phyloP scores from a whole-genome alignment of 2,888 invertebrate species.

The Bugula neritina region DNA sequence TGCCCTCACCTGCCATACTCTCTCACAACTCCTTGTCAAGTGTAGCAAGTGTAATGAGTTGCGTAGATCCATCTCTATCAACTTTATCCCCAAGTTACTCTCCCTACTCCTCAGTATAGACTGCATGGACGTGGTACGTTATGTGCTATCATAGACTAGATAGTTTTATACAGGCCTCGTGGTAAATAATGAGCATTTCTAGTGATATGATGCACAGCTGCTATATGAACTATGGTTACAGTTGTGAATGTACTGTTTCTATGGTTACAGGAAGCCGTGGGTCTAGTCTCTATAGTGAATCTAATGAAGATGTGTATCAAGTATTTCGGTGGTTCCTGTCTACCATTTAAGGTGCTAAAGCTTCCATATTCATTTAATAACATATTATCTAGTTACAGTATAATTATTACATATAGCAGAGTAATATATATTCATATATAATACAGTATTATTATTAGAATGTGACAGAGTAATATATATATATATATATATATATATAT shows the following conservation, averaged over 20 bases:
- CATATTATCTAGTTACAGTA: too few species aligned
- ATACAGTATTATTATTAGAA: too few species aligned
- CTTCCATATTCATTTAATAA: too few species aligned
- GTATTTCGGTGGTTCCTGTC: conserved; percentile 12
- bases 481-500: too few species aligned
- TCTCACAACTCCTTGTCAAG: not conserved
- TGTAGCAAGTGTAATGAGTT: not conserved
- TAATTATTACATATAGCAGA: too few species aligned
- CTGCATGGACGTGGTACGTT: not conserved
- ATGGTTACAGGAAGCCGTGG: not conserved
- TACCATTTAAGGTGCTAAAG: not conserved
- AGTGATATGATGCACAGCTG: too few species aligned
- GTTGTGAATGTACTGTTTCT: not conserved
- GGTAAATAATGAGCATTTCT: too few species aligned
- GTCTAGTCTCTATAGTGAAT: not conserved
- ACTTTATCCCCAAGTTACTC: not conserved
- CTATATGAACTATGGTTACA: too few species aligned
- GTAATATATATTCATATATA: too few species aligned
- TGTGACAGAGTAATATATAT: too few species aligned
- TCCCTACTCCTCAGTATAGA: not conserved
- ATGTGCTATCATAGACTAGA: not conserved
- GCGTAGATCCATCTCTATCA: not conserved
- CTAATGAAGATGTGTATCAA: conserved; percentile 13
- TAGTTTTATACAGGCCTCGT: too few species aligned
- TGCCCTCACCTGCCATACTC: not conserved